These are phyloP conservation scores for Apis mellifera DNA, from an alignment of 1,140 invertebrate species.

Conservation along the genomic window Amel_HAv3.1 CM009942.2:2456501-2457000, in stretches of 20 bases:
- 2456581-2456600: neutral
- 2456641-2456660: neutral
- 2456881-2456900: neutral
- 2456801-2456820: neutral
- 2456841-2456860: too few relatives aligned
- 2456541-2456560: too few relatives aligned
- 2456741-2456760: neutral
- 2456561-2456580: neutral
- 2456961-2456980: too few relatives aligned
- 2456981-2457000: too few relatives aligned
- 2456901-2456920: neutral
- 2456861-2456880: neutral
- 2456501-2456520: neutral
- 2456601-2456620: neutral
- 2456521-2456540: neutral
- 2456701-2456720: neutral
- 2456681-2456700: neutral
- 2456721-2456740: neutral
- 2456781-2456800: neutral
- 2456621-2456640: neutral
- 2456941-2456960: too few relatives aligned
- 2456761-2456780: constrained; percentile 1
- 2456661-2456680: neutral
- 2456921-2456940: too few relatives aligned
- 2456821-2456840: too few relatives aligned